Base-by-base conservation (phyloP, 2,113 vertebrate species). In the Gallinago media region DNA sequence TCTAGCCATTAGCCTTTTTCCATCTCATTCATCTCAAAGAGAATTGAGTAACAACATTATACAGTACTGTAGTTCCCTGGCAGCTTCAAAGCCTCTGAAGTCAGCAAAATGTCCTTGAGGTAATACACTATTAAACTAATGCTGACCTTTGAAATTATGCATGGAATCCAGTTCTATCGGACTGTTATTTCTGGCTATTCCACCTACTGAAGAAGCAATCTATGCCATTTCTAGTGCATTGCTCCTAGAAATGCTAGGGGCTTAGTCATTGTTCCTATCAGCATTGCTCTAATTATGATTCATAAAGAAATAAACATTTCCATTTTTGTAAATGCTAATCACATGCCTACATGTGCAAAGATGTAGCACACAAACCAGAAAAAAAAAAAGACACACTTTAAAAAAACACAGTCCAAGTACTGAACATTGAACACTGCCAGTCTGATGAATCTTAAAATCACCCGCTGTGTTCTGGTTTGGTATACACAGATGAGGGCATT, bases 361-460 rank as follows among this genome's bases (percentile, higher is more conserved):
- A 77, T 38, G 7, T 55, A 86, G 31, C 16, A 66, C 3, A 74
- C 4, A 70, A 88, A 78, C 9, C 9, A 56, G 46, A 44, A 86
- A 76, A 91, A 6, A 44, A 46, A 44, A 46, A 31, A 79, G 7
- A 17, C 10, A 17, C 10, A 44, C 9, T 38, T 67, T 61, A 2
- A 15, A 55, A 93, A 82, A 91, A 65, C 29, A 19, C 21, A 27
- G 44, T 44, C 18, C 14, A 36, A 96, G 58, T 47, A 90, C 55
- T 58, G 75, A 87, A n/a, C 23, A 29, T 38, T 20, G 34, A 94
- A 94, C 31, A 47, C 7, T 58, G 49, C 17, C 86, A 80, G 61
- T 89, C 31, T 76, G 71, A 72, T 63, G 83, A 94, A 78, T 85
- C 89, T 94, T 96, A 62, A 76, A 88, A 88, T 83, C 78, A 95